Evolutionary conservation across 1,140 invertebrate species (phyloP).

Genomic region (Nilaparvata lugens): DNA sequence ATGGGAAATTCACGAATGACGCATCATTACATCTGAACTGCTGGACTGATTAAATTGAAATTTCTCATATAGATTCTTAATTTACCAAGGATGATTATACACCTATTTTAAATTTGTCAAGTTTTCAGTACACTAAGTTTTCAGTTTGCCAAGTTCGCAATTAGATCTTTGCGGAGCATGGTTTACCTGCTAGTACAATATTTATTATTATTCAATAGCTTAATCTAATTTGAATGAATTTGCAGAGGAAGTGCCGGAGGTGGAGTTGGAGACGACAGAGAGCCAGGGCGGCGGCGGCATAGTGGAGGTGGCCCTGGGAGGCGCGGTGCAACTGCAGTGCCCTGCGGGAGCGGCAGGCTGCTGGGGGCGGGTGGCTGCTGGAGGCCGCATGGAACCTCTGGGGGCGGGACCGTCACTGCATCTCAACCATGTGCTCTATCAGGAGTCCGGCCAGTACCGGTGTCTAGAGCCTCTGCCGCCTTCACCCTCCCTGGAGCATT

Average conservation of each 20-base stretch:
- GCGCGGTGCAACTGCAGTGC: constrained; percentile 73
- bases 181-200: no score
- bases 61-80: no score
- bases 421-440: constrained; percentile 60
- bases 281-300: constrained; percentile 36
- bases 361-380: constrained; percentile 36
- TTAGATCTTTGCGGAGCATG: no score
- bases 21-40: no score
- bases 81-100: no score
- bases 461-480: constrained; percentile 54
- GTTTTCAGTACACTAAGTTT: no score
- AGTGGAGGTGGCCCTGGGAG: constrained; percentile 70
- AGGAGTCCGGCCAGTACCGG: constrained; percentile 65
- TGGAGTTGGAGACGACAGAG: constrained; percentile 37
- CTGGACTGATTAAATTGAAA: no score
- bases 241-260: constrained; percentile 45
- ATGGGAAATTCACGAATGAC: no score
- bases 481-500: constrained; percentile 39
- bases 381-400: constrained; percentile 34
- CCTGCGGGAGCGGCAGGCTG: constrained; percentile 54
- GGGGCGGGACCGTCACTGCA: constrained; percentile 47
- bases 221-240: no score
- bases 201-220: no score
- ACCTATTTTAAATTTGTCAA: no score
- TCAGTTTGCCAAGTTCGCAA: no score